Base-by-base conservation (phyloP, 2,888 invertebrate genomes). In the Drosophila robusta region DNA sequence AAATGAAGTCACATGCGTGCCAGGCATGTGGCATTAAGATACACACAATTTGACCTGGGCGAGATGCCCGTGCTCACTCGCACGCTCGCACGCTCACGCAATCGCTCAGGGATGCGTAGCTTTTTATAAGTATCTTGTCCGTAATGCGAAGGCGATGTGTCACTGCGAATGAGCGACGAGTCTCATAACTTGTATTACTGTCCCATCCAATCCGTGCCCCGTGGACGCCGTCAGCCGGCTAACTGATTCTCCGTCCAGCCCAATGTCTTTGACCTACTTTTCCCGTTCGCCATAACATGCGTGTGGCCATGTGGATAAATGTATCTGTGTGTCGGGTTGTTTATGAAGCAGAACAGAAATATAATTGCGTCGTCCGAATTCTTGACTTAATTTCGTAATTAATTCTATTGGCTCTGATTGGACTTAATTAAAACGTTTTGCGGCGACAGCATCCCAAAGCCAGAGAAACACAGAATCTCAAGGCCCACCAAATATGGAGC, bases 401-500 rank as follows among this genome's bases (percentile, higher is more conserved):
- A 87, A 72, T 87, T 85, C 70, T 85, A 83, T 83, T 83, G 76
- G 66, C 74, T 70, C 76, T 89, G 86, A 89, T 89, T 85, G 85
- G 66, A 81, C 71, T 76, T 74, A 81, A 87, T 85, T 89, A 85
- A 78, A 71, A 66, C 52, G 64, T 68, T 70, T 69, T 62, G 52
- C 39, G 39, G 42, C 46, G 18, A 32, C 8, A 45, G 29, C 34
- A 24, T 5, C 36, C 36, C 50, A 18, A 41, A 34, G 8, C 8
- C 3, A 29, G 8, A 29, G 8, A 8, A 3, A 3, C 29, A 29
- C 29, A 29, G 18, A 9, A 29, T 9, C 29, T 29, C 9, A 29
- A 29, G 3, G 3, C 9, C 9, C 9, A 9, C 3, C 0, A 29
- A 9, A 29, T 29, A 29, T 29, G 29, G 3, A 29, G 26, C 7